phyloP scores from a whole-genome alignment of 2,888 invertebrate genomes.

The Pecten maximus region DNA sequence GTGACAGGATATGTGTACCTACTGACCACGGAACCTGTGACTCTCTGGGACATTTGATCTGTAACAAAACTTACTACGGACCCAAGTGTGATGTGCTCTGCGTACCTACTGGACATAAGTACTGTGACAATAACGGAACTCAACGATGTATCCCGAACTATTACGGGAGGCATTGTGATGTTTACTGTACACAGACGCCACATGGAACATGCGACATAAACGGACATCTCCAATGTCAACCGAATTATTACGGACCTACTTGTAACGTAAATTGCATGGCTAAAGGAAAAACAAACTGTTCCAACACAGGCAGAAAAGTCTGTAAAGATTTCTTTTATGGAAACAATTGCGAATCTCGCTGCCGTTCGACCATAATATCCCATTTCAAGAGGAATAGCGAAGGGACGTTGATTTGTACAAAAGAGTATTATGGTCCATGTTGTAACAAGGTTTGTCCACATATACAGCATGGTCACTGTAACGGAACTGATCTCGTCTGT shows the following conservation, averaged over 20 bases:
- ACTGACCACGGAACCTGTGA: neutral
- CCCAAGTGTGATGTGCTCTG: neutral
- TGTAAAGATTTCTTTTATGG: constrained; percentile 20
- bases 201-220: neutral
- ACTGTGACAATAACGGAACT: neutral
- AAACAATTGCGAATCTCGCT: neutral
- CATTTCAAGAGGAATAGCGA: neutral
- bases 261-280: neutral
- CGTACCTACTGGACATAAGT: neutral
- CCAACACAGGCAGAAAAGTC: neutral
- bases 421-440: neutral
- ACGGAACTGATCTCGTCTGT: neutral
- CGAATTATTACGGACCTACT: neutral
- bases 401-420: neutral
- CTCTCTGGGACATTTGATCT: neutral
- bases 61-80: neutral
- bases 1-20: neutral
- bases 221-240: neutral
- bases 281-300: neutral
- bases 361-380: neutral
- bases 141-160: neutral
- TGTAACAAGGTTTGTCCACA: neutral
- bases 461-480: constrained; percentile 17
- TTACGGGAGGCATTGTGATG: neutral
- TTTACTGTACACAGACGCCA: neutral